Conservation (phyloP, 1,140 invertebrate species). For the Dendroctonus valens region DNA sequence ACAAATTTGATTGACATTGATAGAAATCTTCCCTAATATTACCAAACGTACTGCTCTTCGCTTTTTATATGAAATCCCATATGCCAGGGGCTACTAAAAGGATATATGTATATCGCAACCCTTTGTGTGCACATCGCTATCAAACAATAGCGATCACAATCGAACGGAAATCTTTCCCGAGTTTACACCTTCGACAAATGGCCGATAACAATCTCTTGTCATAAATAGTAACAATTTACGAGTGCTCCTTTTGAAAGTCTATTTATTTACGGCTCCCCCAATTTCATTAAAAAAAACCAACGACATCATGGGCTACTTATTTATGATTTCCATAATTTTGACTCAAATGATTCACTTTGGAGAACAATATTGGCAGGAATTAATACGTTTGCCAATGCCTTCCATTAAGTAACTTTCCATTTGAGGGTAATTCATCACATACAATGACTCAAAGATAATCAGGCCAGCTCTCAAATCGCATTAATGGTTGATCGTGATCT, state of each 20-base stretch:
- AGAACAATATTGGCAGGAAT: too few relatives aligned
- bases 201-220: constrained; percentile 1
- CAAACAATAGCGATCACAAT: constrained; percentile 14
- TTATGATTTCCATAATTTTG: too few relatives aligned
- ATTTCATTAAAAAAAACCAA: too few relatives aligned
- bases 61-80: constrained; percentile 8
- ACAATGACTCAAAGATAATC: too few relatives aligned
- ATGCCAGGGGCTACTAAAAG: constrained; percentile 16
- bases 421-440: too few relatives aligned
- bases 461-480: too few relatives aligned
- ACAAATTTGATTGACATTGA: constrained; percentile 27
- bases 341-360: too few relatives aligned
- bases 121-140: constrained; percentile 5
- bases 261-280: too few relatives aligned
- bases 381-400: too few relatives aligned
- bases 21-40: constrained; percentile 6
- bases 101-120: constrained; percentile 4
- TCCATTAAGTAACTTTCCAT: too few relatives aligned
- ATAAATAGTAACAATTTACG: constrained; percentile 8
- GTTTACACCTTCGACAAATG: constrained; percentile 22
- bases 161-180: constrained; percentile 17
- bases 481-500: too few relatives aligned
- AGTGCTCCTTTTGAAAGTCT: neutral
- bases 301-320: too few relatives aligned
- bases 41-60: constrained; percentile 2